A percentile compares a stretch with the other conserved stretches of the same genome.
Conservation (phyloP, 2,888 invertebrate genomes). For the Heliconius erato region DNA sequence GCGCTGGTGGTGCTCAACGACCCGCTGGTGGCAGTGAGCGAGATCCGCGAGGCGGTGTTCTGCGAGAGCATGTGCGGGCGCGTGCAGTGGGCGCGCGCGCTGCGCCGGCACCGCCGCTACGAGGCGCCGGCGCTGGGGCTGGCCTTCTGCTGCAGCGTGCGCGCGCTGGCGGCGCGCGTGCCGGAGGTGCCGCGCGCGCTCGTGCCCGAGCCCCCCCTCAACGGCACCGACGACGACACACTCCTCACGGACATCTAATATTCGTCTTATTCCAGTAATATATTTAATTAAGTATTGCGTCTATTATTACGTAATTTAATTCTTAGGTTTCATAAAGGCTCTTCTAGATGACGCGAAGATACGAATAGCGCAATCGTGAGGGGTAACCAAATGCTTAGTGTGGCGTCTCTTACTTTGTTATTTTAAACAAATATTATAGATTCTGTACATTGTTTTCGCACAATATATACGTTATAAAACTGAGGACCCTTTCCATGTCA, state of each 20-base stretch:
- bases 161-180: slow-evolving; percentile 62
- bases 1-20: slow-evolving; percentile 76
- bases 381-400: no score
- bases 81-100: slow-evolving; percentile 68
- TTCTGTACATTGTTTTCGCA: no score
- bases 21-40: slow-evolving; percentile 79
- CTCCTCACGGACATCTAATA: neutral
- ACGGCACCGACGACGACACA: slow-evolving; percentile 58
- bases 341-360: no score
- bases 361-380: no score
- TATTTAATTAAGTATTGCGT: neutral
- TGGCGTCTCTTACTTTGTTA: no score
- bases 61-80: slow-evolving; percentile 75
- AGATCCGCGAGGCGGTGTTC: slow-evolving; percentile 72
- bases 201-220: slow-evolving; percentile 55
- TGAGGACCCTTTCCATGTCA: no score
- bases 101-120: slow-evolving; percentile 66
- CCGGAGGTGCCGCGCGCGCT: slow-evolving; percentile 62
- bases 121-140: slow-evolving; percentile 75
- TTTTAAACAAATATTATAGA: no score
- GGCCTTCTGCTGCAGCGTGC: slow-evolving; percentile 74
- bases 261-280: neutral
- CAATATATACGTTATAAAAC: no score
- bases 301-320: neutral
- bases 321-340: no score